Evolutionary conservation across 2,797 vertebrate species (phyloP).

Genomic region (Bovichtus diacanthus): DNA sequence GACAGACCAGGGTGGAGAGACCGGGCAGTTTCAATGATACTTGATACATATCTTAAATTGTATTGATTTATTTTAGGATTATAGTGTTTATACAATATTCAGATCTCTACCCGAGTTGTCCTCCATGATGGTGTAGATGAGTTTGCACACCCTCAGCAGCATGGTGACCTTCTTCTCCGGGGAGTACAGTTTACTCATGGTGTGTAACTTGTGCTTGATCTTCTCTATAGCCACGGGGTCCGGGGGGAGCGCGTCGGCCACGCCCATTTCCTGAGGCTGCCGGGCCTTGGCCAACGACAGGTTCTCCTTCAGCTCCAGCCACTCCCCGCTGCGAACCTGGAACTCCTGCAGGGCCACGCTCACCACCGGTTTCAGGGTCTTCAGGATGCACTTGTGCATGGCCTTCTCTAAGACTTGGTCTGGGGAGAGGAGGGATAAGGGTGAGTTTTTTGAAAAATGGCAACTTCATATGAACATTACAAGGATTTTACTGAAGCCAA

Average conservation of each 20-base stretch:
- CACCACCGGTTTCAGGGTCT: constrained; percentile 89
- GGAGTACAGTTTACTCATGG: constrained; percentile 93
- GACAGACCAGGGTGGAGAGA: background rate
- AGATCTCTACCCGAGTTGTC: constrained; percentile 64
- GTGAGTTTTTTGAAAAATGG: background rate
- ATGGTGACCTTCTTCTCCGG: constrained; percentile 93
- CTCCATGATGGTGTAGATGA: constrained; percentile 89
- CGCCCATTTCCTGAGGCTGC: constrained; percentile 91
- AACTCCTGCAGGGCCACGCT: constrained; percentile 88
- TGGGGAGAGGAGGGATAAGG: constrained; percentile 59
- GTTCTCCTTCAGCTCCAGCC: constrained; percentile 91
- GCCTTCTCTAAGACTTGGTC: constrained; percentile 93
- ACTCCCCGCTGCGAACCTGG: constrained; percentile 86
- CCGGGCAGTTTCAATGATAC: background rate
- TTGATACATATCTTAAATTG: background rate
- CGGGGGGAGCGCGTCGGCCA: constrained; percentile 84
- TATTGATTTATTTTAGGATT: background rate
- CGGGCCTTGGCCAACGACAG: constrained; percentile 87
- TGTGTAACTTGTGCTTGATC: constrained; percentile 91
- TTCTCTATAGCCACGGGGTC: constrained; percentile 90
- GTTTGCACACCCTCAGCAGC: constrained; percentile 89
- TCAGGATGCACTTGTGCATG: constrained; percentile 95
- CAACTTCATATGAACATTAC: background rate
- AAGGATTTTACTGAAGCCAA: background rate
- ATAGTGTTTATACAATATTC: background rate